Percentiles rank a stretch among this genome's conserved stretches.
Conservation (phyloP, 2,888 invertebrate genomes). For the Cosmorhoe ocellata region DNA sequence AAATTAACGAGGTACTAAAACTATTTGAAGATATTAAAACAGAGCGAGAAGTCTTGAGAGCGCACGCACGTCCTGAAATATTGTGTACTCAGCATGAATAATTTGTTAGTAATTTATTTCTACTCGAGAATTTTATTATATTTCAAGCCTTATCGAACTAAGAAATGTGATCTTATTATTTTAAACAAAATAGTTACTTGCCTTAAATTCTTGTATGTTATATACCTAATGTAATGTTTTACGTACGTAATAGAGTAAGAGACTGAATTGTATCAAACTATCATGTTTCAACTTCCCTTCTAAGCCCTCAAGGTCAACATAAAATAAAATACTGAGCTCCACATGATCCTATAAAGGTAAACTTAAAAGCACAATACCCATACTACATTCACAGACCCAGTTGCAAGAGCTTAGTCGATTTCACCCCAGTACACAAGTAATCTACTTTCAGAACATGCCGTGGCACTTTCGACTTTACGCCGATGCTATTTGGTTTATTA, state of each 20-base stretch:
- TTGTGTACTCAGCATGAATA: constrained; percentile 6
- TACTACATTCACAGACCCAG: constrained; percentile 32
- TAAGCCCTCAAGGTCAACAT: constrained; percentile 5
- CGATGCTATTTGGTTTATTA: constrained; percentile 1
- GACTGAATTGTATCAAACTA: too few relatives aligned
- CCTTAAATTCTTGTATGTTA: too few relatives aligned
- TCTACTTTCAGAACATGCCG: background rate
- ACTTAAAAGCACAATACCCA: constrained; percentile 24
- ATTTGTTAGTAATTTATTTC: constrained; percentile 3
- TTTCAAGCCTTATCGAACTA: background rate
- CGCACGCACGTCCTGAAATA: constrained; percentile 11
- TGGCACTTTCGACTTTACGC: constrained; percentile 7
- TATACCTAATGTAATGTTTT: too few relatives aligned
- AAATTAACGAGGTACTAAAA: background rate
- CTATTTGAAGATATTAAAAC: constrained; percentile 2
- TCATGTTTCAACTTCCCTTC: background rate
- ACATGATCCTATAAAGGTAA: constrained; percentile 27
- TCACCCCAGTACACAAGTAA: constrained; percentile 26
- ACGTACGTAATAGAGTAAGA: too few relatives aligned
- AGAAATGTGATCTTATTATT: too few relatives aligned
- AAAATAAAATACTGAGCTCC: constrained; percentile 13
- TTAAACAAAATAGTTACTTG: too few relatives aligned
- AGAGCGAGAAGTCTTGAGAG: background rate
- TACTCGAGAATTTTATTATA: too few relatives aligned
- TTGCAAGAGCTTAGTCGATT: constrained; percentile 32